These are phyloP conservation scores for Celastrina argiolus DNA, from an alignment of 2,888 invertebrate species.

Conservation along the genomic window DNA sequence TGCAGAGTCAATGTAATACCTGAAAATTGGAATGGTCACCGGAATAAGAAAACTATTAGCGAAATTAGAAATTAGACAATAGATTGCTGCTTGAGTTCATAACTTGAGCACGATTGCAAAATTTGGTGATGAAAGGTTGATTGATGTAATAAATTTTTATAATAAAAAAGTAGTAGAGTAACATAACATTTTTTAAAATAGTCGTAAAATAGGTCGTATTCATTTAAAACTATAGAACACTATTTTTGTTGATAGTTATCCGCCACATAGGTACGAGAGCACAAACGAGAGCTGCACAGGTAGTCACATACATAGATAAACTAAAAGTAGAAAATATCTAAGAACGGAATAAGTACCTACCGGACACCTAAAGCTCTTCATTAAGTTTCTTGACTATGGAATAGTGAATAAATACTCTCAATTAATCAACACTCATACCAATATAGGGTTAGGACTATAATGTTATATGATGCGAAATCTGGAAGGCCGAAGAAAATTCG, in stretches of 20 bases:
- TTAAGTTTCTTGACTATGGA: not conserved
- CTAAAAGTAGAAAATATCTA: too few relatives aligned
- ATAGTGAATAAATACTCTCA: not conserved
- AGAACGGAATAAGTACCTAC: not conserved
- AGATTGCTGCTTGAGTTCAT: not conserved
- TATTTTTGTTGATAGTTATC: not conserved
- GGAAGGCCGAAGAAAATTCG: too few relatives aligned
- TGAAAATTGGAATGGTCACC: not conserved
- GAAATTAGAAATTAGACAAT: not conserved
- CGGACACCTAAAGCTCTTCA: not conserved
- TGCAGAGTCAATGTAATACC: constrained; percentile 1
- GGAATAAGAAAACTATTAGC: not conserved
- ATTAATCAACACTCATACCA: not conserved
- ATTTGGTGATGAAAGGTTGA: not conserved
- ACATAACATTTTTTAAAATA: not conserved
- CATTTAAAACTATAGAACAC: not conserved
- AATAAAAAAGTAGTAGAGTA: not conserved
- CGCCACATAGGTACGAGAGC: not conserved
- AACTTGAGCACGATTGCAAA: not conserved
- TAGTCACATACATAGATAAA: too few relatives aligned
- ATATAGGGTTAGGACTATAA: too few relatives aligned
- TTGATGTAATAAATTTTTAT: not conserved
- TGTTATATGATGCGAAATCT: too few relatives aligned
- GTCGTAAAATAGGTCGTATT: not conserved
- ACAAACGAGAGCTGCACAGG: not conserved